phyloP scores from a whole-genome alignment of 2,797 vertebrate genomes.

The Microcaecilia unicolor region DNA sequence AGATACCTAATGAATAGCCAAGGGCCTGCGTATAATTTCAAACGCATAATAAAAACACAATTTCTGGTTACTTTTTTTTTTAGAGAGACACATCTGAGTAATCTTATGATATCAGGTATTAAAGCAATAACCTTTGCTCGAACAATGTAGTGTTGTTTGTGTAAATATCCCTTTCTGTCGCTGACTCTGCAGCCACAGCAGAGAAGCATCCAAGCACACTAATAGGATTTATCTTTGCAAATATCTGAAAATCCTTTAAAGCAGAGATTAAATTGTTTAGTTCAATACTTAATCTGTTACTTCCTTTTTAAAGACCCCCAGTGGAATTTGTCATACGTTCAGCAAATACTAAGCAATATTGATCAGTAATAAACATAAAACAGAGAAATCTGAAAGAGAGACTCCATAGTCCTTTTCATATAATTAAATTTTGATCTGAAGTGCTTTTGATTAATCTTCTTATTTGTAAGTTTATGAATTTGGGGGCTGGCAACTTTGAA shows the following conservation, averaged over 20 bases:
- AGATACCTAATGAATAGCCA: rapidly evolving
- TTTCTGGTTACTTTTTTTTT: not conserved
- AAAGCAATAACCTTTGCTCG: constrained; percentile 7
- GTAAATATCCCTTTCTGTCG: no score
- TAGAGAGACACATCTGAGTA: not conserved
- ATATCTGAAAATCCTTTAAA: constrained; percentile 60
- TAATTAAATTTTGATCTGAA: constrained; percentile 70
- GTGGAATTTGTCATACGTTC: constrained; percentile 52
- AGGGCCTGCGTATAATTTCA: no score
- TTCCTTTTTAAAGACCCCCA: constrained; percentile 62
- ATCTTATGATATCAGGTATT: not conserved
- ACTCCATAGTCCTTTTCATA: constrained; percentile 39
- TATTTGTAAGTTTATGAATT: constrained; percentile 60
- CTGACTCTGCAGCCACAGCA: constrained; percentile 26
- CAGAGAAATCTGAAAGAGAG: constrained; percentile 39
- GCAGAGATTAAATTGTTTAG: constrained; percentile 64
- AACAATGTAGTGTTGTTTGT: no score
- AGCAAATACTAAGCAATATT: constrained; percentile 48
- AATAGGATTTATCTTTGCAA: constrained; percentile 62
- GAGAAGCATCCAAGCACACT: constrained; percentile 35
- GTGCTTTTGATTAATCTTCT: constrained; percentile 65
- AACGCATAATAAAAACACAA: not conserved
- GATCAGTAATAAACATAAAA: constrained; percentile 58
- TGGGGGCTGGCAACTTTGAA: constrained; percentile 51
- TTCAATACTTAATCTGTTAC: constrained; percentile 70